phyloP scores from a whole-genome alignment of 30 jellyfish, hydroid and myxozoan genomes.

The Aurelia sp. region DNA sequence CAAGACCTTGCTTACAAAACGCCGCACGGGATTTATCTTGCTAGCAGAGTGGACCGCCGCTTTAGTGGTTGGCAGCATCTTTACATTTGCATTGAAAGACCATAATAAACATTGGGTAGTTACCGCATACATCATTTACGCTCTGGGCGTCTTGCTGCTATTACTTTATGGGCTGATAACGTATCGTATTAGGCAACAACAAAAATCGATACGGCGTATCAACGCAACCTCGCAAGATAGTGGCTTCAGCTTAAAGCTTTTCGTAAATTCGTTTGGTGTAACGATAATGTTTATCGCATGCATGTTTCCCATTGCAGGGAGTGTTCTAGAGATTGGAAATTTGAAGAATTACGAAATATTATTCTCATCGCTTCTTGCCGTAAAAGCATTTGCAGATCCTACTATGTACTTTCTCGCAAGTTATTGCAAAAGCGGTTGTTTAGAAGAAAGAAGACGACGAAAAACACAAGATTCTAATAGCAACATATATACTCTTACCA shows the following conservation, averaged over 20 bases:
- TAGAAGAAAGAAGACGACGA: too few species aligned
- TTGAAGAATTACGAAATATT: not conserved
- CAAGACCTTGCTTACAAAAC: not conserved
- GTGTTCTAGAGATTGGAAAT: not conserved
- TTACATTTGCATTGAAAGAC: not conserved
- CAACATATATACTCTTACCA: too few species aligned
- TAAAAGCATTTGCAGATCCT: slow-evolving; percentile 11
- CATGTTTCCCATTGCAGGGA: slow-evolving; percentile 3
- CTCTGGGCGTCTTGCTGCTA: too few species aligned
- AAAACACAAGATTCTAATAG: too few species aligned
- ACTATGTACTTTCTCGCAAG: not conserved
- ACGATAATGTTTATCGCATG: not conserved
- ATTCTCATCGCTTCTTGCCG: not conserved
- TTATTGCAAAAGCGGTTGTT: not conserved
- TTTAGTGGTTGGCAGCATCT: not conserved
- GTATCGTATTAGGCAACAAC: too few species aligned
- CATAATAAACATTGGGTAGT: too few species aligned
- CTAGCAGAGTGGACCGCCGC: slow-evolving; percentile 8
- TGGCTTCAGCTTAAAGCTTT: not conserved
- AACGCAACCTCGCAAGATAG: too few species aligned
- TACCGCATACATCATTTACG: too few species aligned
- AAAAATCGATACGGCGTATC: too few species aligned
- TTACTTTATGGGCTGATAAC: too few species aligned
- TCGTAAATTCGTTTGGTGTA: slow-evolving; percentile 5
- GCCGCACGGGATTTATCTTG: not conserved